Base-by-base conservation (phyloP, 2,797 vertebrate genomes). In the Coendou prehensilis region DNA sequence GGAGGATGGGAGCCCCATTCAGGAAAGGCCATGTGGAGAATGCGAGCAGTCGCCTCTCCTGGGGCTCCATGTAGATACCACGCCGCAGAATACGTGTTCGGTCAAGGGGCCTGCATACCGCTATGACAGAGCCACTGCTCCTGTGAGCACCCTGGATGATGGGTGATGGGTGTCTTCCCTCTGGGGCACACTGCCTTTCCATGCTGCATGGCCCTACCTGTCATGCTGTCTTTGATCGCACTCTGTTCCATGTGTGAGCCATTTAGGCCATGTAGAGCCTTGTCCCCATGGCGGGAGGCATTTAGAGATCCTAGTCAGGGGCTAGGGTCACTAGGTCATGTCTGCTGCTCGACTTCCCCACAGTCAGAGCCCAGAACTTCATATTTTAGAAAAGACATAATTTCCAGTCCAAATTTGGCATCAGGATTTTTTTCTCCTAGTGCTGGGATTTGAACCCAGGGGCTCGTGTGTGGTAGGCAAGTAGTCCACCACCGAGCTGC, bases 281-380 rank as follows among this genome's bases (percentile, higher is more conserved):
- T 28, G 37, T 9, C 20, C 7, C 18, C 5, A 37, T 22, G 0
- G 26, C 2, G 2, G 67, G n/a, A 47, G 47, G 54, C 47, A 17
- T 28, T 82, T 18, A 11, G 59, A 64, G 56, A 15, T 30, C 71
- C 30, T 26, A 13, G 14, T 50, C 33, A 52, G n/a, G 37, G 50
- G 2, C 37, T 37, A 61, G 33, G 10, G 41, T 56, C 20, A 4
- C 5, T 54, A 11, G 33, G 23, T 15, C 17, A 1, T 93, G 45
- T 28, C 30, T 85, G 30, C 85, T 91, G n/a, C 33, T 63, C 37
- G 23, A 37, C 7, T 28, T 67, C 28, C 63, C 30, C 76, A 9
- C 61, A 61, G 63, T 82, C 86, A 92, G 71, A 91, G 47, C 61
- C 15, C 15, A 76, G 75, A 81, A 80, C 54, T 89, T 59, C 5